Base-by-base conservation (phyloP, 2,888 invertebrate species). In the Macaria notata region DNA sequence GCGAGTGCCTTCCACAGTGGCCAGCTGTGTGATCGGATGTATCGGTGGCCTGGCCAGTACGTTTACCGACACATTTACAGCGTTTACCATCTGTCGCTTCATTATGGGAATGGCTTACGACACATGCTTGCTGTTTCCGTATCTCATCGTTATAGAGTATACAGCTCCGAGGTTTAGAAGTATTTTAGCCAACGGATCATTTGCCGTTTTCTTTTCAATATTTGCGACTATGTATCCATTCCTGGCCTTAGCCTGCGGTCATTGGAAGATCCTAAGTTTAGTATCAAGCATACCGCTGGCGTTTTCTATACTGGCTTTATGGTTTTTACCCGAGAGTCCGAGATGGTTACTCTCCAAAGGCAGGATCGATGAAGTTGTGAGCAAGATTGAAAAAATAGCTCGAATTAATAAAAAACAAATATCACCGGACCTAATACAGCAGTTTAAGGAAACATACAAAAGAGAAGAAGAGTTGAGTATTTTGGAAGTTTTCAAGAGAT, bases 61-160 rank as follows among this genome's bases (percentile, higher is more conserved):
- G 0, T 84, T 79, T 56, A 62, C 78, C 1, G 71, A 63, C 38
- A 76, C 76, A 46, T 73, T 84, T 7, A 44, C 62, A 4, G 75
- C 79, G 59, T 85, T 85, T 50, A 58, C 79, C 1, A 62, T 72
- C 7, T 74, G 75, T 41, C 71, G 85, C 61, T 84, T 85, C 52
- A 62, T 85, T 4, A 76, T 76, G 72, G 85, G 84, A 38, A 78
- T 84, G 74, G 68, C 83, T 1, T 82, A 81, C 53, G 84, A 85
- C 46, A 84, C 78, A 42, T 79, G 80, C 42, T 78, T 82, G 76
- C 75, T 77, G 54, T 79, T 84, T 76, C 70, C 76, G 0, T 85
- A 81, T 57, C 71, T 84, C 3, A 64, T 84, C 2, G 72, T 81
- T 30, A 66, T 85, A 33, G 85, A 85, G 67, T 84, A 83, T 51